Conservation (phyloP, 2,888 invertebrate genomes). For the Rutpela maculata region DNA sequence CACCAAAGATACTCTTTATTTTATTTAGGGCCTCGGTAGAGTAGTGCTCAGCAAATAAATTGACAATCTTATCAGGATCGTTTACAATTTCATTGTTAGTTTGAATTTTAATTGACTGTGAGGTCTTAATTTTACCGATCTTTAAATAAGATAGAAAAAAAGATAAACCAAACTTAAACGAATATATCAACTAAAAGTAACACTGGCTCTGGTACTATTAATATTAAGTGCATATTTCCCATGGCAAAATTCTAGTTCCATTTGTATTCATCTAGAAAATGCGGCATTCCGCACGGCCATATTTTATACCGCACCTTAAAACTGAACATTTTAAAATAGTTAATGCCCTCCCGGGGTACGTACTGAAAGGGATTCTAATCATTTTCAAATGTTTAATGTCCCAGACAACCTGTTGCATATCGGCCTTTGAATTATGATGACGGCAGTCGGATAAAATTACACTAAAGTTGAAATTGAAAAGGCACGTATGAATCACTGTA, state of each 20-base stretch:
- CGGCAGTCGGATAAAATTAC: not conserved
- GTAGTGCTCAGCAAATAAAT: too few relatives aligned
- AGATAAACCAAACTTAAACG: too few relatives aligned
- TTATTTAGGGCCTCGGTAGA: too few relatives aligned
- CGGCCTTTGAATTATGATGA: not conserved
- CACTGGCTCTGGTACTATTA: too few relatives aligned
- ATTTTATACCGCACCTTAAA: conserved; percentile 32
- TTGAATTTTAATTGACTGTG: too few relatives aligned
- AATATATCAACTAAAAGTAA: too few relatives aligned
- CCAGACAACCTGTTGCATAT: conserved; percentile 1
- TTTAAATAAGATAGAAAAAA: too few relatives aligned
- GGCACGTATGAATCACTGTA: not conserved
- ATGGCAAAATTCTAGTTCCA: conserved; percentile 20
- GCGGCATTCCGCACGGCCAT: conserved; percentile 29
- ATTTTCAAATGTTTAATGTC: conserved; percentile 1
- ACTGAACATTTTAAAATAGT: conserved; percentile 33
- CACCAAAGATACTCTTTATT: too few relatives aligned
- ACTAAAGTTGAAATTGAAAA: not conserved
- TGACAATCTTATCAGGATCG: too few relatives aligned
- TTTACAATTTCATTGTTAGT: too few relatives aligned
- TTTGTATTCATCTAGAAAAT: conserved; percentile 37
- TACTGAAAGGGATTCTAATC: conserved; percentile 29
- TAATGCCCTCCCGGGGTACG: conserved; percentile 27
- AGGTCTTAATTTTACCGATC: too few relatives aligned
- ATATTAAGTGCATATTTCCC: conserved; percentile 39